phyloP scores from a whole-genome alignment of 2,113 vertebrate genomes.

The Dendrocopos noguchii region DNA sequence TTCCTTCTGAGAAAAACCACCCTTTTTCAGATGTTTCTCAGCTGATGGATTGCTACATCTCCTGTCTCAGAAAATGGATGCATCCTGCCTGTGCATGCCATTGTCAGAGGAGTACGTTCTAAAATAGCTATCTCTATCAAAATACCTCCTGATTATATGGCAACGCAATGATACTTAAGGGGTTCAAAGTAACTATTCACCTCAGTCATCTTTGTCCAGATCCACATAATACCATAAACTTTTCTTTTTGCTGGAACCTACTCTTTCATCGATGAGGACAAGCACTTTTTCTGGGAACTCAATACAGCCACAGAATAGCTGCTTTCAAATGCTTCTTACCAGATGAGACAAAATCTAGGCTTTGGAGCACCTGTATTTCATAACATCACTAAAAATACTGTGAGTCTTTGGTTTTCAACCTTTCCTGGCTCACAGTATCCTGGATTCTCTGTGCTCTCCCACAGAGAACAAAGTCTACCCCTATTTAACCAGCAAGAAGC shows the following conservation, averaged over 20 bases:
- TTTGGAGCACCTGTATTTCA: neutral
- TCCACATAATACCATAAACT: neutral
- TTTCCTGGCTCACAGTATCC: neutral
- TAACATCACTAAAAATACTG: conserved; percentile 20
- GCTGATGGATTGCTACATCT: conserved; percentile 38
- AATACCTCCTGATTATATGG: neutral
- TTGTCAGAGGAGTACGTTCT: conserved; percentile 39
- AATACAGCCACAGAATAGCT: neutral
- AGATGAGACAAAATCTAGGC: neutral
- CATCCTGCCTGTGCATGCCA: conserved; percentile 47
- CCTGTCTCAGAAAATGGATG: conserved; percentile 27
- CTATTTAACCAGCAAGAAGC: conserved; percentile 12
- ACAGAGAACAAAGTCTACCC: conserved; percentile 31
- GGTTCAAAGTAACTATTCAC: neutral
- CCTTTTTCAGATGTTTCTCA: conserved; percentile 64
- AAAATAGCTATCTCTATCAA: conserved; percentile 17
- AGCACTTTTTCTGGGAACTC: neutral
- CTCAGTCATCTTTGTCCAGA: neutral
- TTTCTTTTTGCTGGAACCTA: neutral
- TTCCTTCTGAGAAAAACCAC: conserved; percentile 51
- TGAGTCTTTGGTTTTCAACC: neutral
- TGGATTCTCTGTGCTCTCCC: neutral
- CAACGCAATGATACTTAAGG: neutral
- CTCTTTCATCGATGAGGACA: neutral
- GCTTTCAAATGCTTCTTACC: conserved; percentile 10